phyloP scores from a whole-genome alignment of 2,888 invertebrate genomes.

The Parelbella ahira region DNA sequence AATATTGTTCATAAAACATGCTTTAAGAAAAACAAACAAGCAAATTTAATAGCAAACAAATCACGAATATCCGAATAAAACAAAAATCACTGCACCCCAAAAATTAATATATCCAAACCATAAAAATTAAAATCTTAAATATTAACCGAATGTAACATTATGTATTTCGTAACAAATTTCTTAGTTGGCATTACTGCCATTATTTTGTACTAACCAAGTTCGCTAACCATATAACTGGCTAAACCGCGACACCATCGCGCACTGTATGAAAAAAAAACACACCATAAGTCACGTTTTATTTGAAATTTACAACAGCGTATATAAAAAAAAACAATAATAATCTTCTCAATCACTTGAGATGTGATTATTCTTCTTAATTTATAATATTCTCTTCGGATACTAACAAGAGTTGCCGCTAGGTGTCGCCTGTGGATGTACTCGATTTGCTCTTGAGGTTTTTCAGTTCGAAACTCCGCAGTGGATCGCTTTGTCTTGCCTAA shows the following conservation, averaged over 20 bases:
- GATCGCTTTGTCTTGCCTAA: conserved; percentile 84
- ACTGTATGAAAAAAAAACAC: conserved; percentile 50
- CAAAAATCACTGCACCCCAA: too few relatives aligned
- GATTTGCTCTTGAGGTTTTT: conserved; percentile 72
- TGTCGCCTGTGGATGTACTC: conserved; percentile 39
- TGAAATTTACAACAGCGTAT: conserved; percentile 26
- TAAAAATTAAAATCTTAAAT: background rate
- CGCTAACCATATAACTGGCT: too few relatives aligned
- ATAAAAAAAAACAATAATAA: conserved; percentile 6
- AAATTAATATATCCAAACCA: background rate
- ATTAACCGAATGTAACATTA: too few relatives aligned
- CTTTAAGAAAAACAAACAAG: too few relatives aligned
- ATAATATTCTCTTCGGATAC: conserved; percentile 38
- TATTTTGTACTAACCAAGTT: too few relatives aligned
- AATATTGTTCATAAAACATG: too few relatives aligned
- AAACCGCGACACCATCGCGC: too few relatives aligned
- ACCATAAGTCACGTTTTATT: conserved; percentile 42
- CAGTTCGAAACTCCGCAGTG: conserved; percentile 84
- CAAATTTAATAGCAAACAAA: too few relatives aligned
- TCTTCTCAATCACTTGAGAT: too few relatives aligned
- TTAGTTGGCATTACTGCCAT: too few relatives aligned
- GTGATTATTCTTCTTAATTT: conserved; percentile 6
- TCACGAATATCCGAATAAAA: too few relatives aligned
- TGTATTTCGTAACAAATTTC: too few relatives aligned
- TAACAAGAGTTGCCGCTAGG: conserved; percentile 53